A percentile compares a stretch with the other conserved stretches of the same genome.
Conservation (phyloP, 2,113 vertebrate genomes). For the Chaetorhynchus papuensis region DNA sequence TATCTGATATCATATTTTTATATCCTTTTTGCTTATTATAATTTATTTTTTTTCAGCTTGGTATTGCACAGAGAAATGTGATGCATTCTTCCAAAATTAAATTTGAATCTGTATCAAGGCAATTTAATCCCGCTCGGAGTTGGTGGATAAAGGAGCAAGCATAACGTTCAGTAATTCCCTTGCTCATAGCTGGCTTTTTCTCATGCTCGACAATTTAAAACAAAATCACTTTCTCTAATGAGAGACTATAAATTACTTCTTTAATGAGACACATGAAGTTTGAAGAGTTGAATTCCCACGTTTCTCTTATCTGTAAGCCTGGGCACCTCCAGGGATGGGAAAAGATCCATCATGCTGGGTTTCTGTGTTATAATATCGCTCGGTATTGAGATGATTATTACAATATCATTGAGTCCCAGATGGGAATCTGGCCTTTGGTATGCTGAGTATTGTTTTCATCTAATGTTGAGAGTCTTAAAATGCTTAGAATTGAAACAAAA, state of each 20-base stretch:
- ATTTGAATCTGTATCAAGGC: conserved; percentile 62
- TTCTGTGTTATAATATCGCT: background rate
- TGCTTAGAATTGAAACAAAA: conserved; percentile 38
- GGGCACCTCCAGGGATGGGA: background rate
- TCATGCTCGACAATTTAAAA: conserved; percentile 33
- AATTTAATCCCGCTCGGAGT: conserved; percentile 36
- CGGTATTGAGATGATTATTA: conserved; percentile 28
- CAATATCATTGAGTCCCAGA: conserved; percentile 34
- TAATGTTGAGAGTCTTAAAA: conserved; percentile 19
- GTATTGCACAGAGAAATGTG: conserved; percentile 44
- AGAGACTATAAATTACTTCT: conserved; percentile 42
- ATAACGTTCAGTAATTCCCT: conserved; percentile 39
- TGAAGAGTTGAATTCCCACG: conserved; percentile 43
- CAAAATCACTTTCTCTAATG: conserved; percentile 53
- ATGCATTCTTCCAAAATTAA: conserved; percentile 57
- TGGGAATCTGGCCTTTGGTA: conserved; percentile 9
- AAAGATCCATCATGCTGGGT: background rate
- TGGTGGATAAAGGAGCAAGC: conserved; percentile 36
- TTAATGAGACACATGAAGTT: conserved; percentile 44
- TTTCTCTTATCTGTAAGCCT: conserved; percentile 22
- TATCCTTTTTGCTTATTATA: conserved; percentile 42
- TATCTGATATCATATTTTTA: conserved; percentile 41
- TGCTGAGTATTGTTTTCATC: conserved; percentile 28
- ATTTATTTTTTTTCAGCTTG: conserved; percentile 41
- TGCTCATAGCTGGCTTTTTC: conserved; percentile 34